Base-by-base conservation (phyloP, 2,113 vertebrate species). In the Albula goreensis region DNA sequence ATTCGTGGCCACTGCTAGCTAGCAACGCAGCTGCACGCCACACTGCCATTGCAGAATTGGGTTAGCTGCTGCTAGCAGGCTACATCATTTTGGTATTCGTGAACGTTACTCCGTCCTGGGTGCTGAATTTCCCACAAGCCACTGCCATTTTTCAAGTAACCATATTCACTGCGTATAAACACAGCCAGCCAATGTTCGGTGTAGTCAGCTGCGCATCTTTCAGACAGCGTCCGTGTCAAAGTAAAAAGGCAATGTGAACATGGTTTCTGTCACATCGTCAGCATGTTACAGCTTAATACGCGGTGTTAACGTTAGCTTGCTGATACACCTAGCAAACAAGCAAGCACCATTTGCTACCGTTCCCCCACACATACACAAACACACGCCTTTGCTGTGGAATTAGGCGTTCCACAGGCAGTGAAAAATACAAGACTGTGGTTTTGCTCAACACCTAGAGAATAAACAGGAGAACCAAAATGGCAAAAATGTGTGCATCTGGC, bases 81-180 rank as follows among this genome's bases (percentile, higher is more conserved):
- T 66, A 74, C 70, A 22, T 74, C 70, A 22, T 80, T 80, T 81
- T 81, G 19, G 2, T 9, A 51, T 50, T n/a, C 13, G n/a, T 57
- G 7, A 15, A 41, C 81, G 66, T 51, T 51, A 77, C 83, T 63
- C 49, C 22, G 17, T 53, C 48, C 22, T 5, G 15, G 19, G 60
- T 11, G 49, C 4, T 70, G n/a, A 10, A n/a, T 70, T 85, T 78
- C 77, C 74, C 70, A 50, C n/a, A 48, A 85, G 22, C 41, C 70
- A 56, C 51, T 57, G 83, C 74, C 50, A 78, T 84, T 51, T 51
- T 83, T 57, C 81, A 48, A 41, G 31, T 63, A 48, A 83, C 49
- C 82, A 41, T 70, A 66, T 83, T 66, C 57, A 83, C 17, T 83
- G 82, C 82, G 82, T 74, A 19, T 70, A n/a, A 31, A 83, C 82